phyloP scores from a whole-genome alignment of 1,140 invertebrate genomes.

The Delia radicum region DNA sequence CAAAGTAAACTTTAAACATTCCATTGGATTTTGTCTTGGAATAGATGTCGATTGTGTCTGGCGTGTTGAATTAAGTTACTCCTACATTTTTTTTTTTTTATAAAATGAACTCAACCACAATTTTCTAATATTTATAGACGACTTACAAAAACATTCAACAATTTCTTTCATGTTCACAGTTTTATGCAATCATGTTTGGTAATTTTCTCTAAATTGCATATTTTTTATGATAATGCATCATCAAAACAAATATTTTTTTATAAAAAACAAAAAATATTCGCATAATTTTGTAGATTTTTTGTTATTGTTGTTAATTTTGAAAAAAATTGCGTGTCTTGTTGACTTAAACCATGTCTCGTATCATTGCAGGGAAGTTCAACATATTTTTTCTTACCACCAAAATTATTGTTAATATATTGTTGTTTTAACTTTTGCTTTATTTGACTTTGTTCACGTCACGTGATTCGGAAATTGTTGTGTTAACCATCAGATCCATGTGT shows the following conservation, averaged over 20 bases:
- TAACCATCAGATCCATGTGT: background rate
- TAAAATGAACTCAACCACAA: too few species aligned
- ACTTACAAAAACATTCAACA: too few species aligned
- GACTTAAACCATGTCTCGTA: background rate
- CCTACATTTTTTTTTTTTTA: too few species aligned
- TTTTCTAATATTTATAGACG: too few species aligned
- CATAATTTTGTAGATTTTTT: too few species aligned
- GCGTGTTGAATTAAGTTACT: background rate
- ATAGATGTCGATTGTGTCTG: background rate
- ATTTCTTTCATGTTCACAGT: too few species aligned
- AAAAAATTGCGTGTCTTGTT: background rate
- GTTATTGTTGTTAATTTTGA: background rate
- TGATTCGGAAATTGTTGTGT: constrained; percentile 17
- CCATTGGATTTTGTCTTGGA: too few species aligned
- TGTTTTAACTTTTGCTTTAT: background rate
- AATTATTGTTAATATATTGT: background rate
- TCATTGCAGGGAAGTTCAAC: background rate
- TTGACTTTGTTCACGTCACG: background rate
- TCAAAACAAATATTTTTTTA: too few species aligned
- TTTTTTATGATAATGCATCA: too few species aligned
- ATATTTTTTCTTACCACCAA: background rate
- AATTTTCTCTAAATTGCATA: too few species aligned
- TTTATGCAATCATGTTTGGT: background rate
- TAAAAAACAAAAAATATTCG: too few species aligned
- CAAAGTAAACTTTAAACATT: background rate